Percentiles rank a stretch among this genome's conserved stretches.
These are phyloP conservation scores for Lanistes nyassanus DNA, from an alignment of 1,140 invertebrate genomes.

Conservation along the genomic window DNA sequence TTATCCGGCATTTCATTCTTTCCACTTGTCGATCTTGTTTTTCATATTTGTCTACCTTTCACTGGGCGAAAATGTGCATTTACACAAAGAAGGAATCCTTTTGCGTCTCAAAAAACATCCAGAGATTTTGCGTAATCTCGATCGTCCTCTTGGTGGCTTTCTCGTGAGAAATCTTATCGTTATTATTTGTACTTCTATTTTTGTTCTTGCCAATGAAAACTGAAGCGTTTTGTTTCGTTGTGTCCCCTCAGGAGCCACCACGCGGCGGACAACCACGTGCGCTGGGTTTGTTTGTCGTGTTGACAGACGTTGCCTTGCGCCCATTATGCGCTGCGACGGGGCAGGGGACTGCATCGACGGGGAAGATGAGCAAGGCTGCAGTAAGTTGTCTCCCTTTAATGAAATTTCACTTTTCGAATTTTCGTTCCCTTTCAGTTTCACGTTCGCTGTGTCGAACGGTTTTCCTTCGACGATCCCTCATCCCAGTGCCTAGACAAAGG, in stretches of 20 bases:
- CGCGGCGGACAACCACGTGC: not conserved
- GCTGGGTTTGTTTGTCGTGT: conserved; percentile 22
- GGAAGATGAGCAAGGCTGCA: conserved; percentile 42
- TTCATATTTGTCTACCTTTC: too few relatives aligned
- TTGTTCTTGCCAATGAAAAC: not conserved
- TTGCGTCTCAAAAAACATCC: too few relatives aligned
- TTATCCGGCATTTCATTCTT: too few relatives aligned
- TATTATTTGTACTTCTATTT: not conserved
- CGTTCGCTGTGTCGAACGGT: not conserved
- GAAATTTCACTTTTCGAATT: not conserved
- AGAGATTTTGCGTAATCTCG: too few relatives aligned
- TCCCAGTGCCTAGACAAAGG: too few relatives aligned
- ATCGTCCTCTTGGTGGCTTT: too few relatives aligned
- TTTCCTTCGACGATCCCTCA: too few relatives aligned
- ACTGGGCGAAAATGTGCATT: too few relatives aligned
- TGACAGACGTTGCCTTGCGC: conserved; percentile 23
- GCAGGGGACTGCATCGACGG: conserved; percentile 37
- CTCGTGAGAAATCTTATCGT: too few relatives aligned
- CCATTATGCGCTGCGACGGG: conserved; percentile 41
- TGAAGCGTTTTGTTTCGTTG: conserved; percentile 12
- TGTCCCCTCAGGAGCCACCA: conserved; percentile 3
- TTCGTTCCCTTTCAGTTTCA: not conserved
- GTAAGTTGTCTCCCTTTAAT: conserved; percentile 24
- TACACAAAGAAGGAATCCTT: too few relatives aligned
- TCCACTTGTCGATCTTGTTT: too few relatives aligned